A percentile compares a stretch with the other conserved stretches of the same genome.
These are phyloP conservation scores for Notothenia rossii DNA, from an alignment of 2,113 vertebrate species.

Conservation along the genomic window DNA sequence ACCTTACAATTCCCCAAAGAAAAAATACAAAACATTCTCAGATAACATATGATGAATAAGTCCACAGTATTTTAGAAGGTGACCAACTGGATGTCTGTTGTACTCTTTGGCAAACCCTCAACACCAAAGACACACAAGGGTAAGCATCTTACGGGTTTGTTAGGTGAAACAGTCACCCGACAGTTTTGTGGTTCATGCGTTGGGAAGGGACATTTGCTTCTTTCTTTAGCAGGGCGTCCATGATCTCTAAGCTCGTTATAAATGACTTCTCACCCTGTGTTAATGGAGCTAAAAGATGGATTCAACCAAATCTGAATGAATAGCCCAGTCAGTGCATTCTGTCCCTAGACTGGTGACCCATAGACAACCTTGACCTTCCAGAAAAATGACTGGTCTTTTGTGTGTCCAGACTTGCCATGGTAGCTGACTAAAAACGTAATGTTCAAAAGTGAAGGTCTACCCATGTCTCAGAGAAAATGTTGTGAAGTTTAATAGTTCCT, in stretches of 20 bases:
- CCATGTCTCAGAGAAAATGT: background rate
- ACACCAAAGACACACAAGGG: background rate
- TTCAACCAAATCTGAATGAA: conserved; percentile 10
- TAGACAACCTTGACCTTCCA: background rate
- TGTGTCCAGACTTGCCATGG: background rate
- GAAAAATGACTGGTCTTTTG: background rate
- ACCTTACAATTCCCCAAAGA: background rate
- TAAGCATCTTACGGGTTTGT: background rate
- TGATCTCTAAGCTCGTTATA: background rate
- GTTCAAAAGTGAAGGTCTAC: background rate
- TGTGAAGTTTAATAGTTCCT: background rate
- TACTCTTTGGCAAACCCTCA: background rate
- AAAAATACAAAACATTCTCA: background rate
- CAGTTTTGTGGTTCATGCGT: background rate
- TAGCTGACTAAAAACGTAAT: background rate
- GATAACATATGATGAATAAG: background rate
- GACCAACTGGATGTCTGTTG: background rate
- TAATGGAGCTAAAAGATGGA: background rate
- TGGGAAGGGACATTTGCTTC: background rate
- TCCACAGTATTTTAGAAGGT: background rate
- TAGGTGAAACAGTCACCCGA: conserved; percentile 6
- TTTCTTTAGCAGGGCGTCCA: background rate
- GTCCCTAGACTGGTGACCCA: background rate
- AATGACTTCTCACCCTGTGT: background rate
- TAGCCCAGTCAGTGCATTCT: background rate